These are phyloP conservation scores for Chitala chitala DNA, from an alignment of 2,113 vertebrate species.

Conservation along the genomic window DNA sequence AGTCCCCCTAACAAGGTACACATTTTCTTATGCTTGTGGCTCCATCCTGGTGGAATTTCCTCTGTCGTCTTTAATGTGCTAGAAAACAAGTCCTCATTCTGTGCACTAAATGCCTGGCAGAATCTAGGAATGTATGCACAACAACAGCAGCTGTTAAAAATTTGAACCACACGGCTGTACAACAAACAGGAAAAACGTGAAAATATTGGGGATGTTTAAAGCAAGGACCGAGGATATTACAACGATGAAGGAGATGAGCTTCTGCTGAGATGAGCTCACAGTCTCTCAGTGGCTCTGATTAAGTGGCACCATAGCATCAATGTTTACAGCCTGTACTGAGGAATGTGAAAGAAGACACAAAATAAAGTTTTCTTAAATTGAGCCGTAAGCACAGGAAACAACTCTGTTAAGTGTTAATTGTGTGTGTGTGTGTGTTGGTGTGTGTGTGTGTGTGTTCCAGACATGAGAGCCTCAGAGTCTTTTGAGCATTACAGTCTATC, in stretches of 20 bases:
- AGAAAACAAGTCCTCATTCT: neutral
- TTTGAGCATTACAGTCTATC: constrained; percentile 81
- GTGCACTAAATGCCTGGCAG: neutral
- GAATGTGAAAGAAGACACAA: neutral
- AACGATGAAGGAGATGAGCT: no score
- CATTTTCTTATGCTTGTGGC: neutral
- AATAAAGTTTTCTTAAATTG: neutral
- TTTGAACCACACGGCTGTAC: no score
- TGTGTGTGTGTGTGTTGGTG: neutral
- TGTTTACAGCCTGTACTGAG: constrained; percentile 2
- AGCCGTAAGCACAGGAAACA: neutral
- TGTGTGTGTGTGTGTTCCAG: constrained; percentile 55
- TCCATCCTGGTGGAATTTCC: neutral
- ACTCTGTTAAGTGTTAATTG: no score
- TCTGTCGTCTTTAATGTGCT: neutral
- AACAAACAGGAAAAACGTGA: no score
- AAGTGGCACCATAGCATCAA: neutral
- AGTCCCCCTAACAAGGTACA: neutral
- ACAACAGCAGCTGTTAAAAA: no score
- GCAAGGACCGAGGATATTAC: no score
- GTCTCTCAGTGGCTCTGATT: neutral
- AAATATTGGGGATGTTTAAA: no score
- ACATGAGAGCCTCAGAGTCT: constrained; percentile 78
- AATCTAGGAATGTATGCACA: neutral
- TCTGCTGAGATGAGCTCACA: no score